Conservation (phyloP, 2,797 vertebrate genomes). For the Coregonus sp. region DNA sequence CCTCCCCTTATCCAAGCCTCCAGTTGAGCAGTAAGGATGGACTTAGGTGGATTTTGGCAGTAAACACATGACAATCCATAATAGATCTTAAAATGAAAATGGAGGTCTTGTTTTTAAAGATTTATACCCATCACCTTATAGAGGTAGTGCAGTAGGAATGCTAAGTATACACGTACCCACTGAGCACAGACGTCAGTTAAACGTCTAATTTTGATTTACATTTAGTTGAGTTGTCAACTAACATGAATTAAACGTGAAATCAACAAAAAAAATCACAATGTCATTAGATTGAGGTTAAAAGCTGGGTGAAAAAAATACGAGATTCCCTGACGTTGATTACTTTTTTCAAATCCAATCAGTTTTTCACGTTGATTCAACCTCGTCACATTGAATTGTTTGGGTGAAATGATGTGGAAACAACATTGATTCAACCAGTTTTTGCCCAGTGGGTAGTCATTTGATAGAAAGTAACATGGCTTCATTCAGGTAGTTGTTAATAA, state of each 20-base stretch:
- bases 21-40: not conserved
- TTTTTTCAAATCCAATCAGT: too few relatives aligned
- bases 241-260: too few relatives aligned
- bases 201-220: too few relatives aligned
- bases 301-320: too few relatives aligned
- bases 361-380: too few relatives aligned
- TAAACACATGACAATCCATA: not conserved
- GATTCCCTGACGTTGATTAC: too few relatives aligned
- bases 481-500: conserved; percentile 41
- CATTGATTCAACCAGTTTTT: not conserved
- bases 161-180: not conserved
- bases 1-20: not conserved
- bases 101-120: not conserved
- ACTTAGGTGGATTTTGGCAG: not conserved
- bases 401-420: too few relatives aligned
- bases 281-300: too few relatives aligned
- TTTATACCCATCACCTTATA: conserved; percentile 3
- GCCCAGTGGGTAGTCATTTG: not conserved
- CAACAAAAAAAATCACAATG: too few relatives aligned
- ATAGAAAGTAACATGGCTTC: conserved; percentile 39
- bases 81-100: conserved; percentile 2
- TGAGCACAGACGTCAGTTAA: too few relatives aligned
- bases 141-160: conserved; percentile 1
- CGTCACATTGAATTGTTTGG: too few relatives aligned
- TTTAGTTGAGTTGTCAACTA: too few relatives aligned